Base-by-base conservation (phyloP, 2,113 vertebrate genomes). In the Tympanuchus pallidicinctus region DNA sequence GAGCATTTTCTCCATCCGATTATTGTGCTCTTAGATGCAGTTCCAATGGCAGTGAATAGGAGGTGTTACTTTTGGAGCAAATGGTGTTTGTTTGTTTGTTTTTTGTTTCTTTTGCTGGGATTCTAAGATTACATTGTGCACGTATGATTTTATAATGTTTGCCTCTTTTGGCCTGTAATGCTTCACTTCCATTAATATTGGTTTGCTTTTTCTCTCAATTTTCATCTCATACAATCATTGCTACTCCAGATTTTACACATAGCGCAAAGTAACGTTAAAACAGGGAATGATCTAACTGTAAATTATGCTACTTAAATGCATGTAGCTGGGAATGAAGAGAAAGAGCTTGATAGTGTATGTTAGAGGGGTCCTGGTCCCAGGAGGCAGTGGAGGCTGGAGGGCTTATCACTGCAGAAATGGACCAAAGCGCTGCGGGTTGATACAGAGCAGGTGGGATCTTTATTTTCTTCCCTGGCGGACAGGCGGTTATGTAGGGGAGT, bases 41-140 rank as follows among this genome's bases (percentile, higher is more conserved):
- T 50, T 50, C 21, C 3, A 5, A 25, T 13, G 12, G 48, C 24
- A 50, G 11, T 50, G 24, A 50, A 50, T 25, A 13, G 48, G 22
- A 50, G 24, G 48, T 13, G 24, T 50, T 50, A 50, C 24, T 50
- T 50, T 50, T 25, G 48, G 48, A 50, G 48, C 48, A 50, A 24
- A 12, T 11, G 3, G 24, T 50, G 22, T 1, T 11, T 72, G 71
- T 89, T 50, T 43, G 84, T 83, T 63, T 88, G 10, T 38, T 40
- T 40, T 40, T 40, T 40, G 40, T 88, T 90, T 52, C 48, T 89
- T 27, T 28, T 84, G 19, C 48, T 87, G 48, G 36, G 40, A 5
- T 87, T 89, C 85, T 86, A 63, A 87, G 67, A 69, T 92, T 88
- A 56, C n/a, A 32, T 45, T 76, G 40, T 88, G 74, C 71, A 50